These are phyloP conservation scores for Oscarella lobularis DNA, from an alignment of 37 sponge, comb jelly and placozoan genomes.

Conservation along the genomic window DNA sequence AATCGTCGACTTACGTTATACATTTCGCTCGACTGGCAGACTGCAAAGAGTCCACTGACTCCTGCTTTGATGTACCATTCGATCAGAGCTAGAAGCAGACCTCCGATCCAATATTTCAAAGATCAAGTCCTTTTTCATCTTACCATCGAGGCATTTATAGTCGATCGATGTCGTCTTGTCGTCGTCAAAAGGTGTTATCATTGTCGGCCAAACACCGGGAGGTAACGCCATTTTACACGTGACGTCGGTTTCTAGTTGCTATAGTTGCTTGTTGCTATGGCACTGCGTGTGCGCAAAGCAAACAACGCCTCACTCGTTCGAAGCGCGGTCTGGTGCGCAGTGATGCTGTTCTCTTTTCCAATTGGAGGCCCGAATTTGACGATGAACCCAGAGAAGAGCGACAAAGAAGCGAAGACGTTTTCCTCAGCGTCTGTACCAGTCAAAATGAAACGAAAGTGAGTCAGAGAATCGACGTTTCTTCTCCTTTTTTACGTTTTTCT, in stretches of 20 bases:
- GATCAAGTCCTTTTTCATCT: no score
- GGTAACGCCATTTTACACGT: no score
- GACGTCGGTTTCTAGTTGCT: neutral
- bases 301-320: no score
- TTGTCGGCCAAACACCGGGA: constrained; percentile 63
- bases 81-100: constrained; percentile 30
- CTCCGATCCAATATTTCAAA: no score
- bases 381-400: neutral
- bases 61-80: constrained; percentile 82
- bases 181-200: constrained; percentile 78
- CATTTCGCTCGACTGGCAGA: constrained; percentile 92
- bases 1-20: constrained; percentile 22
- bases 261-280: neutral
- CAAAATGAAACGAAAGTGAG: neutral
- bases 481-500: no score
- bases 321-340: no score
- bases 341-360: no score
- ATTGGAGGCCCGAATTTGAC: no score
- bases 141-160: constrained; percentile 34
- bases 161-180: constrained; percentile 58
- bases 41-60: constrained; percentile 68
- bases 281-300: neutral
- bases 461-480: no score
- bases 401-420: neutral
- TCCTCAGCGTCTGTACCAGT: neutral